phyloP scores from a whole-genome alignment of 2,888 invertebrate genomes.

The Drosophila parthenogenetica region DNA sequence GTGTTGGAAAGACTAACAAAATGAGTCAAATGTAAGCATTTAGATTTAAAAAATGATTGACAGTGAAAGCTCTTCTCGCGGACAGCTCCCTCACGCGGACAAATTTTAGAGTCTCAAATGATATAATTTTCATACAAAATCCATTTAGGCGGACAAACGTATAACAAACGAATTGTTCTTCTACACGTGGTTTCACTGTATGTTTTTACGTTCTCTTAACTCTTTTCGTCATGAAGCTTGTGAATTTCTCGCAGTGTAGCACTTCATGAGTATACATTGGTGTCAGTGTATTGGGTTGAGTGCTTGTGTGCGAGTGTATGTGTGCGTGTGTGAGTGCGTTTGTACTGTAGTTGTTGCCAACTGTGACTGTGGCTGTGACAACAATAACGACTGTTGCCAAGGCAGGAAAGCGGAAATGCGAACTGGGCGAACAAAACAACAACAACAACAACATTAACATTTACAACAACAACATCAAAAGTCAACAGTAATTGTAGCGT shows the following conservation, averaged over 20 bases:
- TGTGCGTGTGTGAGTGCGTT: conserved; percentile 14
- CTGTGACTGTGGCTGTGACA: conserved; percentile 68
- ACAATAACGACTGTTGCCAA: conserved; percentile 67
- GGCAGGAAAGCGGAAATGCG: conserved; percentile 78
- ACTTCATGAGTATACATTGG: conserved; percentile 3
- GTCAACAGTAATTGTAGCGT: conserved; percentile 76
- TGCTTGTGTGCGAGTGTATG: conserved; percentile 12
- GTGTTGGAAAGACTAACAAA: neutral
- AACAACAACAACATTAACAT: conserved; percentile 45
- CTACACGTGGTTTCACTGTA: too few species aligned
- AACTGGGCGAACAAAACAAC: conserved; percentile 65
- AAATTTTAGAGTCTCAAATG: too few species aligned
- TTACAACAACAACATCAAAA: conserved; percentile 52
- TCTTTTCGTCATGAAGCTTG: neutral
- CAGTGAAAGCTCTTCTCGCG: too few species aligned
- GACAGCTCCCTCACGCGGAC: too few species aligned
- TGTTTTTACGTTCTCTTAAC: too few species aligned
- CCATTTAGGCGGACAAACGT: too few species aligned
- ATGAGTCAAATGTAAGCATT: neutral
- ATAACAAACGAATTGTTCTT: neutral
- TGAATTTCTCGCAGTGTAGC: conserved; percentile 33
- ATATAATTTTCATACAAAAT: too few species aligned
- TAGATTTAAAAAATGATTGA: neutral
- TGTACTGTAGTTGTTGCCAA: conserved; percentile 64
- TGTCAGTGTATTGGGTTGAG: neutral